Base-by-base conservation (phyloP, 2,888 invertebrate species). In the Ommatoiulus sabulosus region DNA sequence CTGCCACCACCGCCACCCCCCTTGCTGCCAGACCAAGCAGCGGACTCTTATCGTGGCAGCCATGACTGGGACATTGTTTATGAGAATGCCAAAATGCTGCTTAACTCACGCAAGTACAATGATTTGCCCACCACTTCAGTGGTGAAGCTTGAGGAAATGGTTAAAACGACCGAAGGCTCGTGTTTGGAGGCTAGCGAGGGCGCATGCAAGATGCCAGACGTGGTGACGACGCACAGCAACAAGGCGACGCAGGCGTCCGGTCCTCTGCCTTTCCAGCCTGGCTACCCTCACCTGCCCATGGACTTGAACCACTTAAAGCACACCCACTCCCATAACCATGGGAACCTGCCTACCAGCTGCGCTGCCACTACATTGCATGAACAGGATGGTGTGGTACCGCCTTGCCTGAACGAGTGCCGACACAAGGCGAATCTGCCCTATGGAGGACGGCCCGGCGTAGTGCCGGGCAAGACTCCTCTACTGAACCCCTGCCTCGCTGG, bases 61-160 rank as follows among this genome's bases (percentile, higher is more conserved):
- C 91, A 92, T 48, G 92, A 92, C 85, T 92, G 92, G 92, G 92
- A 92, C 88, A 92, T 92, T 88, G 89, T 91, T 1, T 91, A 91
- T 87, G 91, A 92, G 89, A 89, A 57, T 44, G 84, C 90, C 91
- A 88, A 89, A 63, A 90, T 92, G 44, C 90, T 92, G 88, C 88
- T 92, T 12, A 91, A 90, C 15, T 89, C 91, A n/a, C 90, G 91
- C 88, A 90, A 90, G 89, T 57, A 17, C 57, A 57, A 17, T 17
- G 57, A 57, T 5, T 5, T 57, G 12, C 17, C 17, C 57, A 5
- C 57, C 1, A 57, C 57, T 17, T 5, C 17, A 5, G 57, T 17
- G 57, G 57, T 17, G 15, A 17, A 17, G 57, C 57, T 17, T 17
- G 57, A 57, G 17, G 57, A 57, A 3, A 17, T 17, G 57, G 15